Evolutionary conservation across 2,888 invertebrate genomes (phyloP).

Genomic region (Pammene aurita): DNA sequence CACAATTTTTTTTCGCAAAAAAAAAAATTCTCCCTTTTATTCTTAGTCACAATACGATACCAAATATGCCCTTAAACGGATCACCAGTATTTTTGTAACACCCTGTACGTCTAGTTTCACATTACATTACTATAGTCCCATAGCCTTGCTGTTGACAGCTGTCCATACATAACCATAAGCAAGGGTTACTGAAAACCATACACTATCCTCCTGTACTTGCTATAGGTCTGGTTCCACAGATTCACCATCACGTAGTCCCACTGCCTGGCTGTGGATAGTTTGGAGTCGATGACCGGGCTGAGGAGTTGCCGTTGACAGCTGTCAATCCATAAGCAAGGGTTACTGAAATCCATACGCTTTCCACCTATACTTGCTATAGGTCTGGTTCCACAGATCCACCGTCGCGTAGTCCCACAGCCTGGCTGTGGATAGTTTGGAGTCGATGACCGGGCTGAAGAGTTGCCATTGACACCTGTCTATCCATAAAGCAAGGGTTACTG

Average conservation of each 20-base stretch:
- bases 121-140: too few species aligned
- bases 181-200: conserved; percentile 47
- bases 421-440: conserved; percentile 59
- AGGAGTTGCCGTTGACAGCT: conserved; percentile 62
- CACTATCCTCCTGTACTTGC: conserved; percentile 61
- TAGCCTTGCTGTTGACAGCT: conserved; percentile 61
- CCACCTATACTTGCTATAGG: conserved; percentile 68
- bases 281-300: conserved; percentile 64
- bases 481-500: conserved; percentile 19
- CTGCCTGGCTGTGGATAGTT: conserved; percentile 62
- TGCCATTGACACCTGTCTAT: conserved; percentile 52
- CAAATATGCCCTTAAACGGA: too few species aligned
- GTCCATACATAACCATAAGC: too few species aligned
- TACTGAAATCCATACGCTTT: conserved; percentile 50
- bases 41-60: too few species aligned
- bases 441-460: conserved; percentile 69
- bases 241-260: conserved; percentile 62
- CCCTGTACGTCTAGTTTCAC: too few species aligned
- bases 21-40: too few species aligned
- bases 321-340: background rate
- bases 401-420: conserved; percentile 67
- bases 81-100: too few species aligned
- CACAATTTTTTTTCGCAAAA: too few species aligned
- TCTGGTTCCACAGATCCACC: conserved; percentile 69
- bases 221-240: conserved; percentile 74